Conservation (phyloP, 2,888 invertebrate genomes). For the Cistogaster globosa region DNA sequence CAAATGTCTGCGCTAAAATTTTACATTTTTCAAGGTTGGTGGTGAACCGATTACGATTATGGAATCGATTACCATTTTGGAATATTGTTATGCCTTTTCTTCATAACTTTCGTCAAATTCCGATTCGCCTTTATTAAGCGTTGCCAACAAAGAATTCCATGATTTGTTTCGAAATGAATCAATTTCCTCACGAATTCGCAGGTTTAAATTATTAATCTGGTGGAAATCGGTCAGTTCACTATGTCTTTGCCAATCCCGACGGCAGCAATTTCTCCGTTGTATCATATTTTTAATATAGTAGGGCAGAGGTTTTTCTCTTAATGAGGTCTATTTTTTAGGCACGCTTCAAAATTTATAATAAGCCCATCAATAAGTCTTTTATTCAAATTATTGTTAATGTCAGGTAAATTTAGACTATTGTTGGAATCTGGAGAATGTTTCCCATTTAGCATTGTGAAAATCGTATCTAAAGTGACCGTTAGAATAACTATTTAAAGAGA, state of each 20-base stretch:
- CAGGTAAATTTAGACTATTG: too few relatives aligned
- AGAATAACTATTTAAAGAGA: neutral
- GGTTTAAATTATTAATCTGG: neutral
- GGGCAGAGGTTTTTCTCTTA: neutral
- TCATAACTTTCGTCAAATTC: too few relatives aligned
- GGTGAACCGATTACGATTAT: too few relatives aligned
- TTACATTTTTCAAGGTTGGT: neutral
- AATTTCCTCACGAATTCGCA: neutral
- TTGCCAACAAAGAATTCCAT: too few relatives aligned
- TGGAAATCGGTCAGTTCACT: neutral
- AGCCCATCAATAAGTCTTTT: too few relatives aligned
- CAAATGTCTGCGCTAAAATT: neutral
- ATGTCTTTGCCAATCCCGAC: neutral
- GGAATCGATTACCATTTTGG: too few relatives aligned
- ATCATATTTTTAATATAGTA: too few relatives aligned
- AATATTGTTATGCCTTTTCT: too few relatives aligned
- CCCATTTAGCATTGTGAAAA: neutral
- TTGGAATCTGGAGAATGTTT: too few relatives aligned
- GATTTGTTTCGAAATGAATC: neutral
- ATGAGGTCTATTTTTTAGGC: too few relatives aligned
- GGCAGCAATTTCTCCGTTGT: neutral
- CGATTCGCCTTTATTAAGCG: too few relatives aligned
- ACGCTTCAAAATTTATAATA: too few relatives aligned
- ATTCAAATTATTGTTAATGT: neutral
- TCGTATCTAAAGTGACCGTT: neutral